phyloP scores from a whole-genome alignment of 2,888 invertebrate species.

The Plebejus argus region DNA sequence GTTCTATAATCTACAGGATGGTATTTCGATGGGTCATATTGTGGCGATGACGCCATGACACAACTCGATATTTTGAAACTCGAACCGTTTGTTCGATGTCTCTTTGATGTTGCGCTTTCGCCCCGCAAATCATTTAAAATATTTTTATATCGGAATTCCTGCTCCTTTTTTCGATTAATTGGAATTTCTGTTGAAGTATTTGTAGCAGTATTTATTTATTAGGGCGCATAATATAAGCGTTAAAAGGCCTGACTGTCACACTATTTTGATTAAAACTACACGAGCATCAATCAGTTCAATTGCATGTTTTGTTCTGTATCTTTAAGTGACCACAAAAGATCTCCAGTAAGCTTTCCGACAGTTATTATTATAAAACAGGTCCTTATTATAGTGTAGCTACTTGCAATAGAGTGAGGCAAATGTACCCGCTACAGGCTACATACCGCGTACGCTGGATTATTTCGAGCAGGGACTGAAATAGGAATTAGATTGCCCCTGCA shows the following conservation, averaged over 20 bases:
- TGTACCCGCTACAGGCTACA: not conserved
- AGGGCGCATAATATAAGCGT: not conserved
- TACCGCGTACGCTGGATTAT: not conserved
- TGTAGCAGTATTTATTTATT: not conserved
- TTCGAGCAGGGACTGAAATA: not conserved
- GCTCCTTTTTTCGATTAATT: not conserved
- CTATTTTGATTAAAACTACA: no score
- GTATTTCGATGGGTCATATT: not conserved
- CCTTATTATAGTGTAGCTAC: not conserved
- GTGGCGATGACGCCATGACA: conserved; percentile 5
- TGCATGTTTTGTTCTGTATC: no score
- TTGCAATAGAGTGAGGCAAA: not conserved
- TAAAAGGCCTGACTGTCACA: not conserved
- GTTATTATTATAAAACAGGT: not conserved
- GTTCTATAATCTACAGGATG: not conserved
- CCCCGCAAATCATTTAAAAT: not conserved
- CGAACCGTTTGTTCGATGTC: not conserved
- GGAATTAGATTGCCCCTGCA: not conserved
- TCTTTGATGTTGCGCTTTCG: conserved; percentile 11
- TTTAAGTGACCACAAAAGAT: no score
- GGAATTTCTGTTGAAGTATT: not conserved
- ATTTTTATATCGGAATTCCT: not conserved
- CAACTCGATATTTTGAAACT: conserved; percentile 4
- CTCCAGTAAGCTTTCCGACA: no score
- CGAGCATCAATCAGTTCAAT: no score